phyloP scores from a whole-genome alignment of 35 echinoderm and acorn worm species.

The Lytechinus variegatus region DNA sequence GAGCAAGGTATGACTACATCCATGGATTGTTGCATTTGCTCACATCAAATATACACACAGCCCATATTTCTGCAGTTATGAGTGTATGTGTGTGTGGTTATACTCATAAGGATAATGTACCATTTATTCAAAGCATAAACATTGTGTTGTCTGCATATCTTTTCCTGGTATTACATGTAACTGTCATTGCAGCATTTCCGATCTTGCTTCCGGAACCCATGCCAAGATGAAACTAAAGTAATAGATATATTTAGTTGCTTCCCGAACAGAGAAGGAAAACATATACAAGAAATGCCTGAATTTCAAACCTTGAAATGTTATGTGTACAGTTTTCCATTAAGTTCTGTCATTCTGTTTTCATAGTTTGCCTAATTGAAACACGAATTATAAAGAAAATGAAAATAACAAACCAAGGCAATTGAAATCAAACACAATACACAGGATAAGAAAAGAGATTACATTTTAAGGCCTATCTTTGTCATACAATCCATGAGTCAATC shows the following conservation, averaged over 20 bases:
- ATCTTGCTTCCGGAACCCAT: neutral
- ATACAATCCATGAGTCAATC: neutral
- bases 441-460: neutral
- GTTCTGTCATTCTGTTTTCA: neutral
- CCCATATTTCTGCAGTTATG: neutral
- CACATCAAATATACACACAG: no score
- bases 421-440: neutral
- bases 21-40: no score
- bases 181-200: neutral
- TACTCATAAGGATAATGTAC: neutral
- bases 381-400: neutral
- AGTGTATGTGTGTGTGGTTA: neutral
- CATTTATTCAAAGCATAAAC: neutral
- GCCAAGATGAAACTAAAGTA: neutral
- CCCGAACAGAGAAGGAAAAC: neutral
- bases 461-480: neutral
- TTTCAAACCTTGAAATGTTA: neutral
- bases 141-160: neutral
- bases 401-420: neutral
- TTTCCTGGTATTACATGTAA: neutral
- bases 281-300: neutral
- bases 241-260: neutral
- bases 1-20: neutral
- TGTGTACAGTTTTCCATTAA: neutral
- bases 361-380: neutral